Evolutionary conservation across 2,888 invertebrate genomes (phyloP).

Genomic region (Agonopterix heracliana): DNA sequence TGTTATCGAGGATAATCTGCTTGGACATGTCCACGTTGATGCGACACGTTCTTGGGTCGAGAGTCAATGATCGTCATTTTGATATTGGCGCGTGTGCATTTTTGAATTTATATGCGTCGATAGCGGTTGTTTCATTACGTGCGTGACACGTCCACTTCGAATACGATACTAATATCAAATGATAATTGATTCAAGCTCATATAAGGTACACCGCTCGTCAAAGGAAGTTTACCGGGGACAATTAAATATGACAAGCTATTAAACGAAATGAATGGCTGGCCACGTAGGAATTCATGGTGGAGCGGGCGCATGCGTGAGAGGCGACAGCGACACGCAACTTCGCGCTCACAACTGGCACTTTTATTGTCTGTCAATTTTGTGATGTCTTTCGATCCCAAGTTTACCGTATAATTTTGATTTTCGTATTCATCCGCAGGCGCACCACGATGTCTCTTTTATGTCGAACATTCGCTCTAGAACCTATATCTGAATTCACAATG

Average conservation of each 20-base stretch:
- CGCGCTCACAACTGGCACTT: conserved; percentile 11
- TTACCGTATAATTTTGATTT: too few species aligned
- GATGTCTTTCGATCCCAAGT: neutral
- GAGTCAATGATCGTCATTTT: conserved; percentile 24
- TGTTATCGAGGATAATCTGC: conserved; percentile 35
- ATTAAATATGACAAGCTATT: conserved; percentile 53
- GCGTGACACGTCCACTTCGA: conserved; percentile 32
- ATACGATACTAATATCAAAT: conserved; percentile 37
- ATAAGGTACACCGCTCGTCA: conserved; percentile 36
- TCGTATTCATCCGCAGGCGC: too few species aligned
- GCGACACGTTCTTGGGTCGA: conserved; percentile 34
- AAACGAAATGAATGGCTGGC: conserved; percentile 51
- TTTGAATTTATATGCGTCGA: conserved; percentile 3
- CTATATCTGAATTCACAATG: neutral
- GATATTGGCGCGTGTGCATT: neutral
- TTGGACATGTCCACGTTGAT: conserved; percentile 37
- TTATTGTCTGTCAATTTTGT: neutral
- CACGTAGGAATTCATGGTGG: conserved; percentile 44
- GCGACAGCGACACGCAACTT: conserved; percentile 25
- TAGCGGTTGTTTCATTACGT: conserved; percentile 42
- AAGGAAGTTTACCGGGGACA: conserved; percentile 35
- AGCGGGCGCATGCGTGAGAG: conserved; percentile 23
- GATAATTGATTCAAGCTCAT: conserved; percentile 44
- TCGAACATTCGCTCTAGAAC: too few species aligned
- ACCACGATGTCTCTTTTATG: too few species aligned